Percentiles rank a stretch among this genome's conserved stretches.
phyloP scores from a whole-genome alignment of 2,797 vertebrate genomes.

The Malurus leucopterus region DNA sequence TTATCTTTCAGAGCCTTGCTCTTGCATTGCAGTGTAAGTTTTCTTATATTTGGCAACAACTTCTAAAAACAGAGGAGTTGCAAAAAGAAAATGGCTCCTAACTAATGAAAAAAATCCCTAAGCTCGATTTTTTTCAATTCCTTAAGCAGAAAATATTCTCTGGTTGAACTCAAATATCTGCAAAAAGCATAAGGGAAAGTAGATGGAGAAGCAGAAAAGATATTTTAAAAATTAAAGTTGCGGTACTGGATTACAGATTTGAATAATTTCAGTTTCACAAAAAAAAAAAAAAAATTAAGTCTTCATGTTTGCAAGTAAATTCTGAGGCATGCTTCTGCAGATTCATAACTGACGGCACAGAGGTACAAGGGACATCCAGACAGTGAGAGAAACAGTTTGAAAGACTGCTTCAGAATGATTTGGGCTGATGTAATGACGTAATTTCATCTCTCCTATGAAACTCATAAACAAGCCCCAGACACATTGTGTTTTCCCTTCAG shows the following conservation, averaged over 20 bases:
- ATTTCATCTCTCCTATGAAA: not conserved
- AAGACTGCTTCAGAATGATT: not conserved
- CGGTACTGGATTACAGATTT: not conserved
- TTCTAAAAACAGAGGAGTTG: not conserved
- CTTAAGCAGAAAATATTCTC: not conserved
- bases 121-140: not conserved
- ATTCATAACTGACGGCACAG: not conserved
- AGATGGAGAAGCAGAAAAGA: not conserved
- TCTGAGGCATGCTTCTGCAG: not conserved
- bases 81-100: not conserved
- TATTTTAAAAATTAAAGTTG: not conserved
- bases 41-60: conserved; percentile 30
- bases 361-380: not conserved
- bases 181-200: not conserved
- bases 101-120: not conserved
- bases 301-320: not conserved
- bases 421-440: not conserved
- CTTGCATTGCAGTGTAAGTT: not conserved
- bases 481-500: not conserved
- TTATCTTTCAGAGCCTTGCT: conserved; percentile 42
- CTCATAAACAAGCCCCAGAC: not conserved
- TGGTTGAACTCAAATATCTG: not conserved
- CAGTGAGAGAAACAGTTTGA: not conserved
- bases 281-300: not conserved
- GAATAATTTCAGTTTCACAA: not conserved